Percentiles rank a stretch among this genome's conserved stretches.
Evolutionary conservation across 2,888 invertebrate species (phyloP).

Genomic region (Mesopsocus fuscifrons): DNA sequence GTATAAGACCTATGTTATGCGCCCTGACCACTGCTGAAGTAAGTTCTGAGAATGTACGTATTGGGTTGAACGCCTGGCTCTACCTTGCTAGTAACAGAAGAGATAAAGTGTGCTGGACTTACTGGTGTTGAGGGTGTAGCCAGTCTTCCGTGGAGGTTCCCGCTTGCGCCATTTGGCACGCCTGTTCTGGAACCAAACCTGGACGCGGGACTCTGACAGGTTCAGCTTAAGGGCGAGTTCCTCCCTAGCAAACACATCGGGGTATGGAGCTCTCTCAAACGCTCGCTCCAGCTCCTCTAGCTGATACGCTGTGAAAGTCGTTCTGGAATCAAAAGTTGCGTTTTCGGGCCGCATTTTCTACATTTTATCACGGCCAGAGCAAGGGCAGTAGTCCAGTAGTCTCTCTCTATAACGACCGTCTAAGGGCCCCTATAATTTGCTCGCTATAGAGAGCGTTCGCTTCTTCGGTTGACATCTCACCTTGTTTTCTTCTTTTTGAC

Average conservation of each 20-base stretch:
- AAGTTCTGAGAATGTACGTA: too few relatives aligned
- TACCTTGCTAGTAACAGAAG: too few relatives aligned
- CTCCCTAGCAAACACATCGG: slow-evolving; percentile 88
- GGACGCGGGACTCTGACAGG: slow-evolving; percentile 52
- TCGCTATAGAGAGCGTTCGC: too few relatives aligned
- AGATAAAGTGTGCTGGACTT: too few relatives aligned
- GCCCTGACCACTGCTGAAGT: too few relatives aligned
- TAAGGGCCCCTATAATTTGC: too few relatives aligned
- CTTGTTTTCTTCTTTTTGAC: slow-evolving; percentile 86
- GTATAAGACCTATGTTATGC: too few relatives aligned
- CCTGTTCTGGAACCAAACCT: slow-evolving; percentile 78
- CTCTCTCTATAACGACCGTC: too few relatives aligned
- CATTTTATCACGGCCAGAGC: not conserved
- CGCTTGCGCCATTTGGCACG: slow-evolving; percentile 89
- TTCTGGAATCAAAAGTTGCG: slow-evolving; percentile 37
- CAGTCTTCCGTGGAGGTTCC: slow-evolving; percentile 81
- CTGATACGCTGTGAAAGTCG: slow-evolving; percentile 90
- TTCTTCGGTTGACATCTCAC: too few relatives aligned
- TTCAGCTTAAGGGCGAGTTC: slow-evolving; percentile 80
- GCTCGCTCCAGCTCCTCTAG: slow-evolving; percentile 83
- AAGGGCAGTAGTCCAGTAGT: not conserved
- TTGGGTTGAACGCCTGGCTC: too few relatives aligned
- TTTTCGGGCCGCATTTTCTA: not conserved
- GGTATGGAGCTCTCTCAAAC: slow-evolving; percentile 88
- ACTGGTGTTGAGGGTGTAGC: slow-evolving; percentile 28